Evolutionary conservation across 2,888 invertebrate species (phyloP), one percentile per base, ranked within the genome.

Genomic region (Achlya flavicornis): DNA sequence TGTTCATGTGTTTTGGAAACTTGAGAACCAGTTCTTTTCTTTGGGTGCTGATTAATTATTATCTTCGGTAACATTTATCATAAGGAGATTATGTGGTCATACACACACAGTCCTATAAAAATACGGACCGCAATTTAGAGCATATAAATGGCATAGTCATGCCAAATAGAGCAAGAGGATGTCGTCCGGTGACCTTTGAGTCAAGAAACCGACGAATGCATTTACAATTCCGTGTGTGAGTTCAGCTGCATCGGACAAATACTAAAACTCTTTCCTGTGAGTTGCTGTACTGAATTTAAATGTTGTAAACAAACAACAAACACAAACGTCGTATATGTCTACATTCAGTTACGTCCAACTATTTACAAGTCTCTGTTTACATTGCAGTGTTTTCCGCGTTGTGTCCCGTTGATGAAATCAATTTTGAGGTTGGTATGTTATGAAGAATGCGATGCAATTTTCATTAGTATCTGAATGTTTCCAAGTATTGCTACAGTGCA

Each of bases 191-290:
- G 79, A 81, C 77, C 81, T 71, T 76, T 64, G 69, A 63, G 73
- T 72, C 81, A 86, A 86, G 90, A 86, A 85, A 86, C 85, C 85
- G 78, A 83, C 83, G 83, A 88, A 88, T 88, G 87, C 84, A 91
- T 92, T 90, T 91, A 87, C 89, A 84, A 92, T 93, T 92, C 91
- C 77, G 87, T 88, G 72, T 92, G 89, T 87, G 87, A 88, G 85
- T 87, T 87, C 82, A 85, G 83, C 84, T 85, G 86, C 85, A 80
- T 84, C 81, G 88, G 87, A 91, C 89, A 91, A 91, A 92, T 88
- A 88, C 85, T 89, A 85, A 89, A 91, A 91, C 87, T 92, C 87
- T 87, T 88, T 82, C 85, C 80, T 83, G 81, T 76, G 83, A 86
- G 84, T 87, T 80, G 84, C 79, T 81, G 81, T 76, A 69, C 81